These are phyloP conservation scores for Tangara arthus DNA, from an alignment of 2,797 vertebrate species.

Conservation along the genomic window DNA sequence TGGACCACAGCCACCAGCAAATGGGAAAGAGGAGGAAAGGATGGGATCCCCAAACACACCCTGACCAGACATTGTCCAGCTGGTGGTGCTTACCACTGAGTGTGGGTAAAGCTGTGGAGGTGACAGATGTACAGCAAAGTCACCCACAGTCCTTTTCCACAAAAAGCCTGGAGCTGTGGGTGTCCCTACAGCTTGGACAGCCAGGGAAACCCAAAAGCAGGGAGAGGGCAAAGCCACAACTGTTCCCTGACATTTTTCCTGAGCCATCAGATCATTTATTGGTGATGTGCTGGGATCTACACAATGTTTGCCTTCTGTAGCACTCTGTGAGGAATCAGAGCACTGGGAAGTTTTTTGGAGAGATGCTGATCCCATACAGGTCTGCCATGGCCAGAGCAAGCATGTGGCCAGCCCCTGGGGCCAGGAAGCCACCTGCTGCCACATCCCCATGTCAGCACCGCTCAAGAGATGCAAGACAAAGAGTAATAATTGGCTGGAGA, in stretches of 20 bases:
- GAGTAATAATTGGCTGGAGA: background rate
- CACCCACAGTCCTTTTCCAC: accelerated
- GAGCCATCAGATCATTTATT: background rate
- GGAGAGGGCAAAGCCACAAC: background rate
- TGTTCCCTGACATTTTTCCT: background rate
- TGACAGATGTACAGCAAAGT: background rate
- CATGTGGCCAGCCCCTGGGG: accelerated
- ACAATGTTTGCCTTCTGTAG: background rate
- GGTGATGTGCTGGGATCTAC: accelerated
- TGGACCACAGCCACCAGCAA: background rate
- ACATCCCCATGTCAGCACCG: accelerated
- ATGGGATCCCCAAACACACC: background rate
- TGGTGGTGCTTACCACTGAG: background rate
- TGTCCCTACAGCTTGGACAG: background rate
- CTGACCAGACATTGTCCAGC: background rate
- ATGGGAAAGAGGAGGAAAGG: background rate
- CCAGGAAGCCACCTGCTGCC: background rate
- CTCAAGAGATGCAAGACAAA: background rate
- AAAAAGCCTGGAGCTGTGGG: background rate
- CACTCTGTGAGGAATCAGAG: background rate
- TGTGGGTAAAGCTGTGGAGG: background rate
- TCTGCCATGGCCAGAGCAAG: background rate
- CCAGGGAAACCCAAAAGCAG: background rate
- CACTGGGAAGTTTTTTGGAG: background rate
- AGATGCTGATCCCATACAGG: background rate